phyloP scores from a whole-genome alignment of 2,797 vertebrate genomes.

The Bovichtus diacanthus region DNA sequence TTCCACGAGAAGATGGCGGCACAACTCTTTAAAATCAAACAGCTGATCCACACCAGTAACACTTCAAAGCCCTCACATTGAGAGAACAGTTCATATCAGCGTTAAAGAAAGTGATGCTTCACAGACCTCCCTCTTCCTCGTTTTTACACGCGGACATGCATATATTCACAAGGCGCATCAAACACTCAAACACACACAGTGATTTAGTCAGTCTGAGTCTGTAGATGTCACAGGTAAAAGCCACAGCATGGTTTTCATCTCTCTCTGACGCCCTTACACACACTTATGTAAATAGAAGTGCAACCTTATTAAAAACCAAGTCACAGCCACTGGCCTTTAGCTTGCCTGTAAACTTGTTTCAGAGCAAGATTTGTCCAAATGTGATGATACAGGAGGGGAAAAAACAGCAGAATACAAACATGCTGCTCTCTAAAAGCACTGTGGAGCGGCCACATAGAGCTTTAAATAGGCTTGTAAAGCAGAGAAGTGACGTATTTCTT shows the following conservation, averaged over 20 bases:
- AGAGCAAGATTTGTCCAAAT: slow-evolving; percentile 74
- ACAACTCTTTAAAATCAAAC: slow-evolving; percentile 29
- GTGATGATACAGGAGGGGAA: slow-evolving; percentile 34
- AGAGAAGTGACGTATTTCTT: slow-evolving; percentile 99
- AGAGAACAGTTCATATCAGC: background rate
- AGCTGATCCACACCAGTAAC: slow-evolving; percentile 20
- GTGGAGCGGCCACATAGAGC: slow-evolving; percentile 3
- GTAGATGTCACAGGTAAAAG: slow-evolving; percentile 43
- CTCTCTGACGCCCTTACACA: slow-evolving; percentile 4
- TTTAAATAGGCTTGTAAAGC: slow-evolving; percentile 97
- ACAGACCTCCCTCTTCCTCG: background rate
- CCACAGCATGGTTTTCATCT: slow-evolving; percentile 38
- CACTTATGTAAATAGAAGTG: slow-evolving; percentile 58
- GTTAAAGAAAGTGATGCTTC: background rate
- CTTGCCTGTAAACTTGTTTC: slow-evolving; percentile 67
- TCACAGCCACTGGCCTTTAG: slow-evolving; percentile 36
- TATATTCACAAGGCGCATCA: slow-evolving; percentile 41
- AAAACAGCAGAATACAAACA: slow-evolving; percentile 52
- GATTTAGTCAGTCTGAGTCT: slow-evolving; percentile 49
- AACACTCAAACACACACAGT: slow-evolving; percentile 60
- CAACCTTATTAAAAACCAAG: slow-evolving; percentile 16
- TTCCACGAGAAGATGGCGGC: background rate
- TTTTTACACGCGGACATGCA: slow-evolving; percentile 50
- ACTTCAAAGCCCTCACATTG: slow-evolving; percentile 7
- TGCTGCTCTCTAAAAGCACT: slow-evolving; percentile 54